Base-by-base conservation (phyloP, 2,797 vertebrate species). In the Centroberyx gerrardi region DNA sequence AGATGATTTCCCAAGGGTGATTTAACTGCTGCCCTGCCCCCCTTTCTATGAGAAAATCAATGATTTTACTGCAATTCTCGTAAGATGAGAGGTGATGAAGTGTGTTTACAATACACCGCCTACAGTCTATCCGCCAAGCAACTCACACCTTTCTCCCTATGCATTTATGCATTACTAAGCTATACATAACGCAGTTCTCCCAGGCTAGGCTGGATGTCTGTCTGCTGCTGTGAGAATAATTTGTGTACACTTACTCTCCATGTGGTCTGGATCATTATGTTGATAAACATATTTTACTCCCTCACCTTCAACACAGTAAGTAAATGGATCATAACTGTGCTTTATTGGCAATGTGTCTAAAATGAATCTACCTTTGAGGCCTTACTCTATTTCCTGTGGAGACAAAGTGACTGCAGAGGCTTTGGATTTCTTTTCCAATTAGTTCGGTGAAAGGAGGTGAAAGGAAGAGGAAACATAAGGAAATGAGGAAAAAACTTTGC, bases 1-100 rank as follows among this genome's bases (percentile, higher is more conserved):
- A 73, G 60, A 78, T 76, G 44, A 87, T 70, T 85, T 85, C 86
- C 80, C 76, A 66, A 44, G 79, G 82, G 83, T 81, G 77, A 83
- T 67, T 83, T 49, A 8, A 31, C 71, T 8, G 55, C 44, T 12
- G 2, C 64, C 62, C 15, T n/a, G 22, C 31, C 60, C 69, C 55
- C 48, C 55, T 55, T 15, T 49, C 38, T 38, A 22, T 51, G 55
- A 49, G 56, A n/a, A 44, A 73, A 86, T 86, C 85, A 81, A 73
- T 76, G 67, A 58, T 38, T 71, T 77, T 54, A 52, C 49, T 22
- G 58, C 28, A 44, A 36, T 3, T 14, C 33, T 49, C 29, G 17
- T 13, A 15, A 17, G 6, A 58, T 6, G 44, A 65, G 61, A 36
- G 59, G 31, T 54, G 1, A 62, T 56, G 59, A 75, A 52, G 56